These are phyloP conservation scores for Eristalis tenax DNA, from an alignment of 2,888 invertebrate genomes.

Conservation along the genomic window DNA sequence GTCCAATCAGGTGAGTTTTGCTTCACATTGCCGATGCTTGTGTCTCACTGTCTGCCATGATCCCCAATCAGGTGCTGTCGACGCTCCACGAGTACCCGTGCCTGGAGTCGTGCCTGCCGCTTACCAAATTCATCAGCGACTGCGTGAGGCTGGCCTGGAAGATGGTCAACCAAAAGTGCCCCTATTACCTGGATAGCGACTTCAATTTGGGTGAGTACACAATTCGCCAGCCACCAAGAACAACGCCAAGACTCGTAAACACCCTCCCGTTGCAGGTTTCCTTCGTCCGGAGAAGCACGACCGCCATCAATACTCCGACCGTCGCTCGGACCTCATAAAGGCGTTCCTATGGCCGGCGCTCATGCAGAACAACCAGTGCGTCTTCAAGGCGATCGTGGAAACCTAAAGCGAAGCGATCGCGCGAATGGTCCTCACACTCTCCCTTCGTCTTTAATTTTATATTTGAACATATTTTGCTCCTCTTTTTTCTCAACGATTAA, in stretches of 20 bases:
- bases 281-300: conserved; percentile 90
- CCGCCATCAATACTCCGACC: conserved; percentile 89
- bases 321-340: conserved; percentile 88
- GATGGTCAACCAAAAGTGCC: conserved; percentile 88
- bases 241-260: background rate
- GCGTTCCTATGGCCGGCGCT: conserved; percentile 94
- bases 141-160: conserved; percentile 95
- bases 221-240: background rate
- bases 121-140: conserved; percentile 90
- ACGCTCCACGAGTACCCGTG: conserved; percentile 97
- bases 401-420: conserved; percentile 83
- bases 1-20: conserved; percentile 82
- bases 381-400: conserved; percentile 92
- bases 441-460: conserved; percentile 3
- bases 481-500: conserved; percentile 22
- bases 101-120: conserved; percentile 88
- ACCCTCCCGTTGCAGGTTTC: conserved; percentile 81
- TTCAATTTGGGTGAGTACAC: conserved; percentile 84
- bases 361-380: conserved; percentile 88
- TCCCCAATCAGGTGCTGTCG: conserved; percentile 86
- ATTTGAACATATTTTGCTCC: background rate
- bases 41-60: background rate
- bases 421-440: background rate
- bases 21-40: background rate
- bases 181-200: conserved; percentile 86